Base-by-base conservation (phyloP, 1,140 invertebrate genomes). In the Drosophila virilis region DNA sequence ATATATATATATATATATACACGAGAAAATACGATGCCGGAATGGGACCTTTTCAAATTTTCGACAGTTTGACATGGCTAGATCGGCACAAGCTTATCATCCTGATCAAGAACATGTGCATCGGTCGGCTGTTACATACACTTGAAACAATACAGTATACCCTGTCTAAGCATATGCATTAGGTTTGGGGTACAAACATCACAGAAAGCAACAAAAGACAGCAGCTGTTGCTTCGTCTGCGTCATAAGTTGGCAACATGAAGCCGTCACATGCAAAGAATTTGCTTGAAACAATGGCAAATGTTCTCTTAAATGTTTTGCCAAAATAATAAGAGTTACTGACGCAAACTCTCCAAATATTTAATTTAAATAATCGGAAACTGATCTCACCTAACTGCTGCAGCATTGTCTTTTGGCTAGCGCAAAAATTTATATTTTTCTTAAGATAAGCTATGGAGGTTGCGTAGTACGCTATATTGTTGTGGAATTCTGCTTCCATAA, bases 141-240 rank as follows among this genome's bases (percentile, higher is more conserved):
- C 22, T 28, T 28, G 22, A 4, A 28, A 2, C 5, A 28, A 6
- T 5, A 28, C 22, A 28, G 22, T 28, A 28, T 28, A 28, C 22
- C 22, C 22, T 28, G 3, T 0, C 22, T 4, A 28, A 28, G 22
- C 22, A 28, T 28, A 28, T 28, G 22, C 22, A 28, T 28, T 28
- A 5, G 22, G 22, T 28, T 28, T 28, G 22, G 22, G 3, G 22
- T 28, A 28, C 22, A 22, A 4, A 22, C 22, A 22, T 22, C 22
- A 50, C 7, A 50, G 38, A 35, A 8, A 22, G 15, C 35, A 28
- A 60, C 32, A 64, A 55, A 55, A 55, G 33, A 37, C 6, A 46
- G 28, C 59, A 54, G 59, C 50, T 70, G 59, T 64, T 55, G 60
- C 40, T 22, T 62, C 32, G 33, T n/a, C 10, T 13, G 15, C 58